A percentile compares a stretch with the other conserved stretches of the same genome.
Evolutionary conservation across 2,113 vertebrate genomes (phyloP).

Genomic region (Chlorodrepanis virens): DNA sequence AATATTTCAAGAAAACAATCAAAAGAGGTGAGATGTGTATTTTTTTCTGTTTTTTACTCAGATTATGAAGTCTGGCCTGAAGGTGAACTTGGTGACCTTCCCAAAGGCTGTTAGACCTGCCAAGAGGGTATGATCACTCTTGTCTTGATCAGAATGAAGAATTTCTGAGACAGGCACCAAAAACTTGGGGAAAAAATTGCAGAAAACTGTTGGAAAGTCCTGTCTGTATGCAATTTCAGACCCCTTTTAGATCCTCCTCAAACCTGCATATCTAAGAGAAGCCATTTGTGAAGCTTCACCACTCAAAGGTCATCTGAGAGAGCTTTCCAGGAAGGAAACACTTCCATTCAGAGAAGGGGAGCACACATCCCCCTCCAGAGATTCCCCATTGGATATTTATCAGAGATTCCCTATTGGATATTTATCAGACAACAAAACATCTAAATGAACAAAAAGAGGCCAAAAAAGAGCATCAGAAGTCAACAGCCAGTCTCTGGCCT

Average conservation of each 20-base stretch:
- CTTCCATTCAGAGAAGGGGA: not conserved
- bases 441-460: not conserved
- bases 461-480: not conserved
- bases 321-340: not conserved
- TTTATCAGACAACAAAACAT: not conserved
- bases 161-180: not conserved
- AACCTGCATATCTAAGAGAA: not conserved
- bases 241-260: not conserved
- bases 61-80: not conserved
- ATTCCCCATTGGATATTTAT: not conserved
- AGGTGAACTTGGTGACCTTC: not conserved
- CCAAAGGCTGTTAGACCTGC: not conserved
- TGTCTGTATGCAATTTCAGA: not conserved
- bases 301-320: not conserved
- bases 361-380: not conserved
- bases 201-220: not conserved
- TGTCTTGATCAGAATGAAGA: not conserved
- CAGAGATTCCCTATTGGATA: not conserved
- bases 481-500: not conserved
- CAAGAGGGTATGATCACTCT: not conserved
- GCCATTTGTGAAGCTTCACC: not conserved
- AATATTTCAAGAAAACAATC: not conserved
- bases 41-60: not conserved
- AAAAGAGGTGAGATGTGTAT: not conserved
- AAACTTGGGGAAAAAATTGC: not conserved